A percentile compares a stretch with the other conserved stretches of the same genome.
phyloP scores from a whole-genome alignment of 2,113 vertebrate species.

The Pelecanoides urinatrix region DNA sequence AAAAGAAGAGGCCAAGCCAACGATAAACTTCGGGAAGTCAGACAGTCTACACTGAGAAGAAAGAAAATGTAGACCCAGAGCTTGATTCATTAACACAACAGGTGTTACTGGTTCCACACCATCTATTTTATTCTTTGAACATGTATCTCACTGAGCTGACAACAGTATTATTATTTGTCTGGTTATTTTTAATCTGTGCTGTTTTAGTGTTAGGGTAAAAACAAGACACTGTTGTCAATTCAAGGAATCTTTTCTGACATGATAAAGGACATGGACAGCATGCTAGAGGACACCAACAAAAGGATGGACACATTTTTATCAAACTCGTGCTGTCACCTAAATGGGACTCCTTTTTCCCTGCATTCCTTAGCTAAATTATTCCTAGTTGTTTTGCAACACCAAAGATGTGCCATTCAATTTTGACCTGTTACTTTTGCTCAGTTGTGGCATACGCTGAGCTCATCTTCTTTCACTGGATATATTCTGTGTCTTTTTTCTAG shows the following conservation, averaged over 20 bases:
- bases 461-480: background rate
- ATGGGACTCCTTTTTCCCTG: background rate
- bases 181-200: conserved; percentile 58
- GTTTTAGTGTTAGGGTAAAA: conserved; percentile 25
- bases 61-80: background rate
- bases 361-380: background rate
- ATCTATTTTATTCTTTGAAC: background rate
- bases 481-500: background rate
- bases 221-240: conserved; percentile 31
- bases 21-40: background rate
- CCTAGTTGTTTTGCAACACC: background rate
- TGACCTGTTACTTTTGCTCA: background rate
- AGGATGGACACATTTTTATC: conserved; percentile 1
- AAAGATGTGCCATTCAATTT: background rate
- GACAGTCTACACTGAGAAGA: background rate
- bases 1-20: background rate
- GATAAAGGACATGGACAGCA: background rate
- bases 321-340: background rate
- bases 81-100: background rate
- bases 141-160: conserved; percentile 29
- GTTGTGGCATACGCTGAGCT: background rate
- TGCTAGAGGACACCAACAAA: background rate
- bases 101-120: background rate
- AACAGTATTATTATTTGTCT: conserved; percentile 5
- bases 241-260: conserved; percentile 19